A percentile compares a stretch with the other conserved stretches of the same genome.
phyloP scores from a whole-genome alignment of 2,888 invertebrate genomes.

The Nemurella pictetii region DNA sequence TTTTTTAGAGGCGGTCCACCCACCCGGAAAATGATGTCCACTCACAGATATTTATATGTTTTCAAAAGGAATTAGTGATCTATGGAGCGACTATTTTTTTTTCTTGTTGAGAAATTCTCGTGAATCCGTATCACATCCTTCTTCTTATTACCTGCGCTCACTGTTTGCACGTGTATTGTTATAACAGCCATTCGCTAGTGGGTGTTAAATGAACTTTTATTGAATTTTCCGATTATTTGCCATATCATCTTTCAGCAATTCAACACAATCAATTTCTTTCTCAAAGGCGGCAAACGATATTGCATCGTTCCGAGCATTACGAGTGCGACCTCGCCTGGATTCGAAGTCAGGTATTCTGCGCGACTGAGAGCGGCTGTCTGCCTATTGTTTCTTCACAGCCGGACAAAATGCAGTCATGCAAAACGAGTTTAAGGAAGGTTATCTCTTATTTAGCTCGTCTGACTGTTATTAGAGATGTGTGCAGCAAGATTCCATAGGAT shows the following conservation, averaged over 20 bases:
- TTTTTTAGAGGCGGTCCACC: not conserved
- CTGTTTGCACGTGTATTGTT: too few relatives aligned
- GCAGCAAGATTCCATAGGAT: not conserved
- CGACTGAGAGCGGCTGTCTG: not conserved
- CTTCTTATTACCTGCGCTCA: not conserved
- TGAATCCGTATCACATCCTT: not conserved
- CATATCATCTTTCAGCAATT: not conserved
- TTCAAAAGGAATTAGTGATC: not conserved
- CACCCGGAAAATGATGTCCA: not conserved
- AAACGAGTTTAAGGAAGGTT: slow-evolving; percentile 14
- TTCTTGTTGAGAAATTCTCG: not conserved
- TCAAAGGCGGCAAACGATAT: not conserved
- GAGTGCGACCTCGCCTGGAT: not conserved
- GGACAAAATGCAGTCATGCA: slow-evolving; percentile 1
- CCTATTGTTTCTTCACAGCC: not conserved
- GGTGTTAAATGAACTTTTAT: not conserved
- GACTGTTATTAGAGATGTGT: not conserved
- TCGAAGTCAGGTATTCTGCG: not conserved
- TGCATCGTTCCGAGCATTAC: not conserved
- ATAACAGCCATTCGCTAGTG: not conserved
- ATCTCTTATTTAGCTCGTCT: not conserved
- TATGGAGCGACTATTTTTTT: not conserved
- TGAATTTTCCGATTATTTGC: not conserved
- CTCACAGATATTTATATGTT: not conserved
- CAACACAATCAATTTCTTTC: not conserved